phyloP scores from a whole-genome alignment of 1,140 invertebrate species.

The Drosophila jambulina region DNA sequence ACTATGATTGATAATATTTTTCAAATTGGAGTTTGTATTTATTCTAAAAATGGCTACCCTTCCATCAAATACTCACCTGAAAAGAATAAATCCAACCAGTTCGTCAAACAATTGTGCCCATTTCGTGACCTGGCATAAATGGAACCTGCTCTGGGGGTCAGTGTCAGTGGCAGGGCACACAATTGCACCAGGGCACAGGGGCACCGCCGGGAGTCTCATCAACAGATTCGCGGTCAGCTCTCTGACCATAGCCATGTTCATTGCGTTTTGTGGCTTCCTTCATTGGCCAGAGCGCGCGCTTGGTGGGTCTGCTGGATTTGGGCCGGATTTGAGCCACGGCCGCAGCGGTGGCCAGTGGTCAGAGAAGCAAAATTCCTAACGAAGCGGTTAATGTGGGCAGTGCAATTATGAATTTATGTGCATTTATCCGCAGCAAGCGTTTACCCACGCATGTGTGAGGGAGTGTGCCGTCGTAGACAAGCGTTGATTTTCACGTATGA shows the following conservation, averaged over 20 bases:
- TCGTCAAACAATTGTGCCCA: slow-evolving; percentile 30
- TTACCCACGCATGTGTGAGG: neutral
- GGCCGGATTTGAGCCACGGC: neutral
- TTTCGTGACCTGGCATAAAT: neutral
- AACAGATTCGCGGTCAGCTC: slow-evolving; percentile 61
- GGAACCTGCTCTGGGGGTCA: neutral
- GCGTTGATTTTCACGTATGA: slow-evolving; percentile 38
- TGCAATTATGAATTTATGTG: slow-evolving; percentile 82
- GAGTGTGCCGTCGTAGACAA: slow-evolving; percentile 1
- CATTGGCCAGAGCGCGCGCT: slow-evolving; percentile 34
- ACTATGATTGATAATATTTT: neutral
- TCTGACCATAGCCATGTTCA: slow-evolving; percentile 69
- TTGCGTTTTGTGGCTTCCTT: slow-evolving; percentile 78
- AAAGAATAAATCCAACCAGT: neutral
- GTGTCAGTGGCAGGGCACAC: neutral
- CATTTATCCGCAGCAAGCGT: slow-evolving; percentile 20
- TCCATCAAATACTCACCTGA: neutral
- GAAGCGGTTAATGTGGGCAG: slow-evolving; percentile 76
- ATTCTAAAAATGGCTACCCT: neutral
- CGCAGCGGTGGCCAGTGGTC: slow-evolving; percentile 48
- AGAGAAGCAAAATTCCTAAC: slow-evolving; percentile 78
- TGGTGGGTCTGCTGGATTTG: slow-evolving; percentile 8
- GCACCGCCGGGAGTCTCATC: slow-evolving; percentile 53
- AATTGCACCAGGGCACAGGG: neutral
- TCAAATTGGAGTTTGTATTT: neutral